Base-by-base conservation (phyloP, 1,140 invertebrate species). In the Oedothorax gibbosus region DNA sequence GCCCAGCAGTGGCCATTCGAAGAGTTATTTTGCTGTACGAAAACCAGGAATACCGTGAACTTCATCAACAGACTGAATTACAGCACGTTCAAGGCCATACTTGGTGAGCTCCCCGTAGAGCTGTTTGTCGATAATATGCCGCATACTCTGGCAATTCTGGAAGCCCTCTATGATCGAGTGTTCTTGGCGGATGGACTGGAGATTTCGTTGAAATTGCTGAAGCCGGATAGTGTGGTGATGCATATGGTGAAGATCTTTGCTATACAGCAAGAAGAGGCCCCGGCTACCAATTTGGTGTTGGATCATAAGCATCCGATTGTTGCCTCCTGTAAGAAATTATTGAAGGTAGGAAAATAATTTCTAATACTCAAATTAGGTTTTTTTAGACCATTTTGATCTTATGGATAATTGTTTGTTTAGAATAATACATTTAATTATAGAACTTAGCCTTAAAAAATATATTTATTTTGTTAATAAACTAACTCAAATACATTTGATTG, bases 71-170 rank as follows among this genome's bases (percentile, higher is more conserved):
- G 95, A 66, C 90, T 97, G 8, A 94, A 94, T 18, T 92, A 93
- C 60, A 93, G 93, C 0, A 95, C 95, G 0, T 91, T 97, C 85
- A 93, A 93, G 77, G 92, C 92, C 7, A 94, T 95, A 12, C 86
- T 92, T 8, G 73, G 88, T 56, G 95, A 97, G 85, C 91, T 98
- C 77, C 96, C 96, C 0, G 92, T 97, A n/a, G 96, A 97, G 88
- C 90, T 96, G 86, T 92, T 98, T 87, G 93, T 97, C 49, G 96
- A 97, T 87, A 93, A 95, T 6, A 92, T 98, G 90, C 96, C 96
- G 0, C 94, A 96, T 88, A 96, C 94, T 66, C 92, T 97, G 0
- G 93, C 95, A 86, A 91, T 98, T 65, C 90, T 98, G 65, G 96
- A 98, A 89, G 95, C 96, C 0, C 91, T 98, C 0, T 95, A 97